Conservation (phyloP, 2,113 vertebrate species). For the Salvelinus namaycush region DNA sequence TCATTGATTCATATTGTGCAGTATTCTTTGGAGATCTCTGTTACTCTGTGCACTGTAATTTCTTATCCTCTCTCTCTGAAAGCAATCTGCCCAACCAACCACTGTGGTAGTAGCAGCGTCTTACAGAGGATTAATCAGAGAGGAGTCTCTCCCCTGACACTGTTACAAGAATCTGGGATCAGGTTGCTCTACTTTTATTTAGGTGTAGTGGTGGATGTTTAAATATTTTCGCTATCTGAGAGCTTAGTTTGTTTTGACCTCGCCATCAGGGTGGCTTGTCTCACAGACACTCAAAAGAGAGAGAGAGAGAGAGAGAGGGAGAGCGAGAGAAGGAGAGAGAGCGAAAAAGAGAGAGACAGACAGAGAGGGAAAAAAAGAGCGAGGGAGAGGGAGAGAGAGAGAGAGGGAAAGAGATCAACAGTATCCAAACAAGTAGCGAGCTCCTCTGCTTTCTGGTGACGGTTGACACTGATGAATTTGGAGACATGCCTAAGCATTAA, state of each 20-base stretch:
- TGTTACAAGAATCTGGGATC: constrained; percentile 58
- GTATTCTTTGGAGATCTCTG: constrained; percentile 42
- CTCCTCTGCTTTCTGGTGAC: constrained; percentile 54
- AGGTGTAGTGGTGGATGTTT: constrained; percentile 50
- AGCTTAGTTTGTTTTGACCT: constrained; percentile 61
- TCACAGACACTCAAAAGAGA: constrained; percentile 30
- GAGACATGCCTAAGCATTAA: constrained; percentile 60
- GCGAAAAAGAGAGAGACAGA: too few species aligned
- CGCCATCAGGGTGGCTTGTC: constrained; percentile 41
- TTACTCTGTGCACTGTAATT: constrained; percentile 48
- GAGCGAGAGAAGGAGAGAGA: constrained; percentile 5
- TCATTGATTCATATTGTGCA: constrained; percentile 42
- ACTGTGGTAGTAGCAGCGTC: constrained; percentile 24
- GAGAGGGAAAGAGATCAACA: too few species aligned
- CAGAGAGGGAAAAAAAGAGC: too few species aligned
- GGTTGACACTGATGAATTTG: constrained; percentile 51
- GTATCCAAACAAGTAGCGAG: constrained; percentile 17
- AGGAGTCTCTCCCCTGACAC: constrained; percentile 56
- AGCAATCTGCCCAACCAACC: not conserved
- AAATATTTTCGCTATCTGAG: constrained; percentile 49
- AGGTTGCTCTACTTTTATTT: constrained; percentile 66
- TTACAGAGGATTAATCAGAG: constrained; percentile 62
- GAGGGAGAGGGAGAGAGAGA: too few species aligned
- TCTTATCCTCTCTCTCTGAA: constrained; percentile 21
- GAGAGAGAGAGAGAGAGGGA: constrained; percentile 23